These are phyloP conservation scores for Alauda arvensis DNA, from an alignment of 2,797 vertebrate species.

Conservation along the genomic window DNA sequence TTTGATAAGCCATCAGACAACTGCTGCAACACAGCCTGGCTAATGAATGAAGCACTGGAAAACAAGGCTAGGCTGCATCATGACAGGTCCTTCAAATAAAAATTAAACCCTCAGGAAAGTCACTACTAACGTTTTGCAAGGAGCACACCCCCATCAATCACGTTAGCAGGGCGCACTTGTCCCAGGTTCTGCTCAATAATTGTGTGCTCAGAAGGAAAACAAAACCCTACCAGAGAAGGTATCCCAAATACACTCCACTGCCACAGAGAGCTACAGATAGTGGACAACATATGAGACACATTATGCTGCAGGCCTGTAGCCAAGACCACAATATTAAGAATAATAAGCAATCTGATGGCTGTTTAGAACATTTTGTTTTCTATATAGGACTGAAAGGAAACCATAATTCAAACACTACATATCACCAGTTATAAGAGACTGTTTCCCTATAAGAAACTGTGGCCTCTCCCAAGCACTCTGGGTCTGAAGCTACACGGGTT, in stretches of 20 bases:
- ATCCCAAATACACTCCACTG: neutral
- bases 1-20: neutral
- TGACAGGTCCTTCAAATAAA: neutral
- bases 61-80: neutral
- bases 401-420: neutral
- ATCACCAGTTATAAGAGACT: neutral
- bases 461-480: neutral
- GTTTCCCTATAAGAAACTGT: neutral
- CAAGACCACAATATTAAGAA: neutral
- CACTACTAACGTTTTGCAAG: neutral
- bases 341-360: neutral
- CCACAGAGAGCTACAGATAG: neutral
- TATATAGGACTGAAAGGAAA: conserved; percentile 12
- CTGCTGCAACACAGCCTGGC: neutral
- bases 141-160: neutral
- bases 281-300: neutral
- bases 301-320: neutral
- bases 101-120: neutral
- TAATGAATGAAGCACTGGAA: neutral
- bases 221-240: neutral
- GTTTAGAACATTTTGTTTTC: conserved; percentile 21
- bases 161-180: neutral
- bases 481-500: neutral
- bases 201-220: neutral
- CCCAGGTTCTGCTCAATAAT: neutral